Evolutionary conservation across 2,113 vertebrate species (phyloP).

Genomic region (Esox niger): DNA sequence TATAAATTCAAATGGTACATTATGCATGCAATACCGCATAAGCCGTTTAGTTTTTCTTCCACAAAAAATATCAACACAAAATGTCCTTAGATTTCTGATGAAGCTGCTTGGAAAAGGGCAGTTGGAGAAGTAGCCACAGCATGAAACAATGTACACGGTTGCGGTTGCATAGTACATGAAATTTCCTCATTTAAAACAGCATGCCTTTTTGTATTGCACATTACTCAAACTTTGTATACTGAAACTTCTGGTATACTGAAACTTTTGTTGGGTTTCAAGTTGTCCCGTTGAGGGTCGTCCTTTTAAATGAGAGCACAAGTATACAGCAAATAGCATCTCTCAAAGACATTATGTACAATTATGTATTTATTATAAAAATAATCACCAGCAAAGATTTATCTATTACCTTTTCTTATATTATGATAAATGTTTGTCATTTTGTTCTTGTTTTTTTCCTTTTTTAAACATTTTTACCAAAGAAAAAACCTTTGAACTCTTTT

Average conservation of each 20-base stretch:
- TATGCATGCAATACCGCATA: slow-evolving; percentile 76
- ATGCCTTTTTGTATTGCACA: slow-evolving; percentile 66
- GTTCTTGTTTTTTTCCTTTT: slow-evolving; percentile 16
- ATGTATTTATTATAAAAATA: slow-evolving; percentile 61
- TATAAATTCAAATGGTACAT: slow-evolving; percentile 72
- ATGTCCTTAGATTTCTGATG: slow-evolving; percentile 56
- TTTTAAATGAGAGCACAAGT: slow-evolving; percentile 47
- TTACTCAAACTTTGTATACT: slow-evolving; percentile 58
- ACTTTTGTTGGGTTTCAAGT: slow-evolving; percentile 36
- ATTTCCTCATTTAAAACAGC: slow-evolving; percentile 67
- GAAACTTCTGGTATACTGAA: slow-evolving; percentile 58
- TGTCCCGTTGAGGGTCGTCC: slow-evolving; percentile 29
- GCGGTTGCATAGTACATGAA: slow-evolving; percentile 70
- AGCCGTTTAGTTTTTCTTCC: slow-evolving; percentile 63
- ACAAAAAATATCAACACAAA: slow-evolving; percentile 50
- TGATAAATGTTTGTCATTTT: slow-evolving; percentile 41
- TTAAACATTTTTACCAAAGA: slow-evolving; percentile 41
- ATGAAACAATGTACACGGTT: slow-evolving; percentile 67
- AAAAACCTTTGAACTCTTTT: slow-evolving; percentile 26
- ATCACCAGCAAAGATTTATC: slow-evolving; percentile 55
- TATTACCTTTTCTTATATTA: slow-evolving; percentile 45
- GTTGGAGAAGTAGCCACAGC: slow-evolving; percentile 59
- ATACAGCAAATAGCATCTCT: slow-evolving; percentile 62
- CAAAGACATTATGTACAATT: slow-evolving; percentile 64
- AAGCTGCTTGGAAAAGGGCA: slow-evolving; percentile 54